Evolutionary conservation across 1,140 invertebrate species (phyloP).

Genomic region (Varroa destructor): DNA sequence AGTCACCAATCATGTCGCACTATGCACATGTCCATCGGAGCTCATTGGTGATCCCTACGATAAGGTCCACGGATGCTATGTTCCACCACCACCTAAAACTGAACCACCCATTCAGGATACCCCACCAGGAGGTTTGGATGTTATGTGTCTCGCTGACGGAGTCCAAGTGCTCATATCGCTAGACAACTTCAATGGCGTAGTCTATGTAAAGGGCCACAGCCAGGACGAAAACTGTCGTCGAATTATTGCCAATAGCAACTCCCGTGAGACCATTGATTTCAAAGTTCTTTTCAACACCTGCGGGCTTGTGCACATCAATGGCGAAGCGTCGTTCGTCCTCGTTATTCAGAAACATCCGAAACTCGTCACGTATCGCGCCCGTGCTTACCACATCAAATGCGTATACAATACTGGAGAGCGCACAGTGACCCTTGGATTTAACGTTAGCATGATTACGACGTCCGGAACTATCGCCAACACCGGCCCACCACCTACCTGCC

Average conservation of each 20-base stretch:
- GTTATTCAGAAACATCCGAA: constrained; percentile 91
- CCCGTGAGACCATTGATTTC: constrained; percentile 60
- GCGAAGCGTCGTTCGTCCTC: constrained; percentile 75
- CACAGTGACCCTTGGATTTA: constrained; percentile 80
- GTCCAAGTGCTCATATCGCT: constrained; percentile 73
- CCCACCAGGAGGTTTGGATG: constrained; percentile 42
- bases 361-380: constrained; percentile 80
- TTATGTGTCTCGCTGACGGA: constrained; percentile 76
- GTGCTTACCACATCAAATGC: constrained; percentile 86
- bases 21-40: constrained; percentile 58
- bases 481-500: constrained; percentile 76
- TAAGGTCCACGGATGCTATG: constrained; percentile 50
- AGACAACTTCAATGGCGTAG: constrained; percentile 67
- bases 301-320: constrained; percentile 76
- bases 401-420: constrained; percentile 84
- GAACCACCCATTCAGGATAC: constrained; percentile 72
- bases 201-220: constrained; percentile 85
- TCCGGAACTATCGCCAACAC: constrained; percentile 88
- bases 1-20: constrained; percentile 57
- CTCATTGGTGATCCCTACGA: constrained; percentile 52
- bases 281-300: constrained; percentile 81
- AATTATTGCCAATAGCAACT: constrained; percentile 55
- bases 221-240: constrained; percentile 75
- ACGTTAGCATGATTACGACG: constrained; percentile 81
- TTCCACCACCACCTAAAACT: constrained; percentile 48